Conservation (phyloP, 2,888 invertebrate genomes). For the Pilophorus perplexus region DNA sequence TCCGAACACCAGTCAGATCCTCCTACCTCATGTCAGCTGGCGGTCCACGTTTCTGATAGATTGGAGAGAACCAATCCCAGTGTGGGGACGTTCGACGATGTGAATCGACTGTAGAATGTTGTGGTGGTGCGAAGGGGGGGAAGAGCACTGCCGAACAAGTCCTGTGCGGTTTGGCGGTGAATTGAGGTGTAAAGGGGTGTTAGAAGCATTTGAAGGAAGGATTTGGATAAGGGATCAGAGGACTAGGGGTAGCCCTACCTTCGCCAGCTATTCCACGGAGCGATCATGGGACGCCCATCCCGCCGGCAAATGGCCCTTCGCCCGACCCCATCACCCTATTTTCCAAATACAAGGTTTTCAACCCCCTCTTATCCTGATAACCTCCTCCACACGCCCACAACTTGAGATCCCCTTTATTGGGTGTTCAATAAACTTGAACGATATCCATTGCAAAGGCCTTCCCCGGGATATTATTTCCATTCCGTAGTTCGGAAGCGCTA, state of each 20-base stretch:
- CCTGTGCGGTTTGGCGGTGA: constrained; percentile 31
- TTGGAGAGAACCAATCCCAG: neutral
- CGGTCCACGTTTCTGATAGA: too few relatives aligned
- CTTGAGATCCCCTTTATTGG: constrained; percentile 19
- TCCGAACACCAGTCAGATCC: too few relatives aligned
- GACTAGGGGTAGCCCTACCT: neutral
- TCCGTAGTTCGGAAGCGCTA: constrained; percentile 5
- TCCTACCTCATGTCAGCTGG: too few relatives aligned
- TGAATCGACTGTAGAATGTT: too few relatives aligned
- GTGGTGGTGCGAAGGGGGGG: neutral
- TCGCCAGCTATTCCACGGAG: constrained; percentile 8
- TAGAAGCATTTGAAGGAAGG: constrained; percentile 35
- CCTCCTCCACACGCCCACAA: neutral
- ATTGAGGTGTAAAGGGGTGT: constrained; percentile 36
- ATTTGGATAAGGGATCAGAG: constrained; percentile 35
- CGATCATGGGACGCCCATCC: constrained; percentile 26
- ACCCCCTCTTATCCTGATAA: constrained; percentile 22
- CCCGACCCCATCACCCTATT: constrained; percentile 11
- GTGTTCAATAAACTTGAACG: constrained; percentile 31
- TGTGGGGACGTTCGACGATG: too few relatives aligned
- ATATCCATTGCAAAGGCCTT: constrained; percentile 14
- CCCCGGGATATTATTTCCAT: constrained; percentile 1
- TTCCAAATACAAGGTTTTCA: constrained; percentile 35
- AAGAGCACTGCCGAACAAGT: constrained; percentile 10
- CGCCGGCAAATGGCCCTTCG: constrained; percentile 16